A percentile compares a stretch with the other conserved stretches of the same genome.
phyloP scores from a whole-genome alignment of 1,140 invertebrate species.

The Goniozus legneri region DNA sequence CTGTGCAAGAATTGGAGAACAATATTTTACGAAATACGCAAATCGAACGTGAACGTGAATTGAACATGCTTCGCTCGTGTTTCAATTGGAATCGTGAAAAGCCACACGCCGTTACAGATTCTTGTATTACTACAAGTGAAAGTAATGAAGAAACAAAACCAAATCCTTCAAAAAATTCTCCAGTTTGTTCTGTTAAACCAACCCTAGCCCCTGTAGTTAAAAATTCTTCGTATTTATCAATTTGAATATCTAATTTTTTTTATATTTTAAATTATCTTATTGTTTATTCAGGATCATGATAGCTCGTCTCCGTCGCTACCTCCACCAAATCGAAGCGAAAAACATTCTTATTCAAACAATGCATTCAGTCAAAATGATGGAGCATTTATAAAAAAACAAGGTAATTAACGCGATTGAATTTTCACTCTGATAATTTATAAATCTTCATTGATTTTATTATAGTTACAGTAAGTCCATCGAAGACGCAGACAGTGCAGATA shows the following conservation, averaged over 20 bases:
- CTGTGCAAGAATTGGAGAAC: conserved; percentile 40
- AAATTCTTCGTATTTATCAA: conserved; percentile 12
- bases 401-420: conserved; percentile 12
- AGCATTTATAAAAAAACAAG: conserved; percentile 32
- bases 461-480: conserved; percentile 29
- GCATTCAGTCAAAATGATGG: conserved; percentile 6
- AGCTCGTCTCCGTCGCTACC: conserved; percentile 29
- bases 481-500: conserved; percentile 16
- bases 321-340: conserved; percentile 11
- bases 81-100: conserved; percentile 59
- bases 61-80: conserved; percentile 68
- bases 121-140: conserved; percentile 36
- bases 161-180: conserved; percentile 41
- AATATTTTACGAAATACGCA: conserved; percentile 40
- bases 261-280: no score
- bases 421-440: neutral
- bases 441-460: conserved; percentile 5
- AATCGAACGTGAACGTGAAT: conserved; percentile 53
- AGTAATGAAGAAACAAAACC: conserved; percentile 38
- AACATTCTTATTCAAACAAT: conserved; percentile 1
- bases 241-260: conserved; percentile 20
- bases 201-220: conserved; percentile 30
- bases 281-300: no score
- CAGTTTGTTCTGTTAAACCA: conserved; percentile 45
- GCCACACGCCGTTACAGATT: conserved; percentile 30